Base-by-base conservation (phyloP, 2,888 invertebrate species). In the Cataglyphis cursor region DNA sequence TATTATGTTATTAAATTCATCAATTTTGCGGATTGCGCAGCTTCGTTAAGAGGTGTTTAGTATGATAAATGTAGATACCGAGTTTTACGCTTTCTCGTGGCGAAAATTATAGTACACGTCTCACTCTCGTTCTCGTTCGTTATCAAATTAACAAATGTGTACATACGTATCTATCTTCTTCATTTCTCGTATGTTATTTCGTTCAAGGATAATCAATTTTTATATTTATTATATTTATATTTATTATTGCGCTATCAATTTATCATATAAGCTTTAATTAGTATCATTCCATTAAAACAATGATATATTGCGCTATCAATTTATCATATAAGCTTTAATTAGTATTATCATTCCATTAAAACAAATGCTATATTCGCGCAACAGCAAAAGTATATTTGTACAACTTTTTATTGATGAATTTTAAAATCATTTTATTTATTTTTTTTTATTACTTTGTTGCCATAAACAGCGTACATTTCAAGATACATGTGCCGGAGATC, bases 401-500 rank as follows among this genome's bases (percentile, higher is more conserved):
- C 48, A 59, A 38, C 18, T 57, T 57, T 31, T 62, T 6, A n/a
- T 62, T 3, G 0, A 1, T n/a, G n/a, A 5, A 44, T 9, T 5
- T n/a, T 10, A 15, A 35, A 61, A 3, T 59, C 21, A 24, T 12
- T 38, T 24, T 21, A 12, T 8, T 21, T 10, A 21, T 76, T 10
- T 61, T 18, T 28, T 64, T 57, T 31, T 8, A 5, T 66, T 82
- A 92, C 2, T 51, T 6, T n/a, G n/a, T 51, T 51, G 2, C 4
- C 41, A 1, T 44, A 18, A 15, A 81, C 95, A 96, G 96, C 90
- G 95, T 96, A 73, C 96, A 96, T 91, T 95, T 96, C 85, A 96
- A 95, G 92, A 93, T 96, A 70, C 95, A 96, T 92, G 95, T 96
- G 10, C 96, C 96, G 24, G 96, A 96, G 92, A 95, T 96, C 73